phyloP scores from a whole-genome alignment of 2,113 vertebrate genomes.

The Rousettus leschenaultii region DNA sequence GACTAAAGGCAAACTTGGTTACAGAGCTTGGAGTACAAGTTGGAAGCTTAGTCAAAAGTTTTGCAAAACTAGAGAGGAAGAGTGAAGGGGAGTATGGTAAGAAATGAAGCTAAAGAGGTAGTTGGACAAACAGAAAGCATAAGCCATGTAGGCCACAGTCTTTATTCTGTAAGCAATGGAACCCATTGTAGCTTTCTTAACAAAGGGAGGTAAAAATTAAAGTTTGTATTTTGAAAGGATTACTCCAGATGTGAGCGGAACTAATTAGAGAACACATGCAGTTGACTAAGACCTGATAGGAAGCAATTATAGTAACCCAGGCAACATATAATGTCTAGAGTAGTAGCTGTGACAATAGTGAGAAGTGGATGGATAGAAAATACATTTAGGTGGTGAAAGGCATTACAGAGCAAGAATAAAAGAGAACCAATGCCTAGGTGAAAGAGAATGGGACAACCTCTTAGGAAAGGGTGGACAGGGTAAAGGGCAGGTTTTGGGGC shows the following conservation, averaged over 20 bases:
- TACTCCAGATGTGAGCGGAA: background rate
- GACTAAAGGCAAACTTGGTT: background rate
- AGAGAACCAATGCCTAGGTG: background rate
- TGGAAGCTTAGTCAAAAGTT: background rate
- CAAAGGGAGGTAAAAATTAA: background rate
- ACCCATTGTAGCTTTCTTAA: background rate
- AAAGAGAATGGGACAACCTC: background rate
- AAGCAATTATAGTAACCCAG: background rate
- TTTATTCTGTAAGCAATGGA: background rate
- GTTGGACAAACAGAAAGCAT: background rate
- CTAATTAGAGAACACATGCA: background rate
- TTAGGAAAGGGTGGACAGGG: background rate
- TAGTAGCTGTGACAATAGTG: background rate
- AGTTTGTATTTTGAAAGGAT: background rate
- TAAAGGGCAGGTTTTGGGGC: background rate
- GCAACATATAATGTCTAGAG: background rate
- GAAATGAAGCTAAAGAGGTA: background rate
- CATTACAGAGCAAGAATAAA: background rate
- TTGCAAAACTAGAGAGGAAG: background rate
- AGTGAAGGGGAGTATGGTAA: background rate
- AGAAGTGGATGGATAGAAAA: background rate
- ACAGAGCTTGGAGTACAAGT: background rate
- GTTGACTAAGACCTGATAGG: background rate
- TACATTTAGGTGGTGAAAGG: background rate
- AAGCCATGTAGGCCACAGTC: background rate